Conservation (phyloP, 2,113 vertebrate genomes). For the Aegithalos caudatus region DNA sequence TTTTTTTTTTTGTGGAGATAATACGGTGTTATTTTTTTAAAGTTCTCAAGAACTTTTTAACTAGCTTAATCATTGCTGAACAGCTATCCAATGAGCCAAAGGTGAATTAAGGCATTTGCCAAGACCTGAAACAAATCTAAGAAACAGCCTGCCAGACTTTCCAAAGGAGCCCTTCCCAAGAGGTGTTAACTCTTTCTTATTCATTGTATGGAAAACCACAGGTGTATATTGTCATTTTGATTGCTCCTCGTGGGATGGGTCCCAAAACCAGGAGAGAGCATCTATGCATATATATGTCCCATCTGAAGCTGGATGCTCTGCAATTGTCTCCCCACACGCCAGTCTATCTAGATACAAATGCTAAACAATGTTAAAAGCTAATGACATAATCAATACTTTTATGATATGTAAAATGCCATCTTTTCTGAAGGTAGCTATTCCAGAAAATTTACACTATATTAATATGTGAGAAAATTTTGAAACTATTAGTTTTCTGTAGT, state of each 20-base stretch:
- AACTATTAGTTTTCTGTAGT: background rate
- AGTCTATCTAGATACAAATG: background rate
- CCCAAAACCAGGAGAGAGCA: background rate
- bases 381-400: background rate
- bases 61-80: background rate
- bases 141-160: background rate
- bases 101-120: background rate
- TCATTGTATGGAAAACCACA: background rate
- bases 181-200: background rate
- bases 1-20: background rate
- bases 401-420: background rate
- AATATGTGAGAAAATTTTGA: background rate
- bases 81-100: background rate
- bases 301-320: background rate
- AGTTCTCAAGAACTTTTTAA: background rate
- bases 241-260: background rate
- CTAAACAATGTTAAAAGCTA: background rate
- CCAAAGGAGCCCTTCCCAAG: background rate
- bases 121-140: background rate
- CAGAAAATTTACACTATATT: background rate
- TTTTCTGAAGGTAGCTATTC: background rate
- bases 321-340: background rate
- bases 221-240: background rate
- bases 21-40: background rate
- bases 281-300: background rate